Percentiles rank a stretch among this genome's conserved stretches.
Evolutionary conservation across 2,888 invertebrate genomes (phyloP).

Genomic region (Spodoptera picta): DNA sequence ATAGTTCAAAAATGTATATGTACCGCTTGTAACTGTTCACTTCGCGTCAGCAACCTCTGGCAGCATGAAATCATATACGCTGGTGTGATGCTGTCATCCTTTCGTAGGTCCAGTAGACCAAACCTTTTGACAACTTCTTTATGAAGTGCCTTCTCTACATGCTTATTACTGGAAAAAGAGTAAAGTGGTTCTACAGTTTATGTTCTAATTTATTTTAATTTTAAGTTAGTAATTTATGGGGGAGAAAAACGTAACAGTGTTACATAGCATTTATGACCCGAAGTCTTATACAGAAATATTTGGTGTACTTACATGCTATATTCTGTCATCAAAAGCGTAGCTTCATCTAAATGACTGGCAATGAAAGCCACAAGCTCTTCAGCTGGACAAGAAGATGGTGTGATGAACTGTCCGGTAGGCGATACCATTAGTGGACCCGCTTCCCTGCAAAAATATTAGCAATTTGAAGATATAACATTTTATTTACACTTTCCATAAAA

Average conservation of each 20-base stretch:
- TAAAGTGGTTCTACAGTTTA: not conserved
- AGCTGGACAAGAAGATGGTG: slow-evolving; percentile 97
- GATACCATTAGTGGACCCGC: slow-evolving; percentile 98
- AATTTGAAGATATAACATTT: too few relatives aligned
- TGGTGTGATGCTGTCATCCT: slow-evolving; percentile 97
- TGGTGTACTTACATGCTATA: slow-evolving; percentile 91
- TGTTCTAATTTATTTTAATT: too few relatives aligned
- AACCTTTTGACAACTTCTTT: slow-evolving; percentile 91
- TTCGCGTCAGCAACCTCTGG: slow-evolving; percentile 90
- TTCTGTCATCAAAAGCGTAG: slow-evolving; percentile 91
- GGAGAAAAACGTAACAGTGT: too few relatives aligned
- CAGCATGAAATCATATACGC: slow-evolving; percentile 96
- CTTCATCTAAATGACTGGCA: slow-evolving; percentile 92
- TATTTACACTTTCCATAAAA: too few relatives aligned
- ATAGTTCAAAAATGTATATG: slow-evolving; percentile 19
- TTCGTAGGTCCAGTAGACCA: slow-evolving; percentile 92
- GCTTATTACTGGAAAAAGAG: slow-evolving; percentile 90
- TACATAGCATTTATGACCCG: too few relatives aligned
- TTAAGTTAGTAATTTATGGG: too few relatives aligned
- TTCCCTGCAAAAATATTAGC: slow-evolving; percentile 89
- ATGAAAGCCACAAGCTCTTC: slow-evolving; percentile 95
- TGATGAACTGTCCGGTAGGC: slow-evolving; percentile 97
- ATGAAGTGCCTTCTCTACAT: slow-evolving; percentile 93
- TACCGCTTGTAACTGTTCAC: slow-evolving; percentile 74
- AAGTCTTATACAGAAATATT: too few relatives aligned